These are phyloP conservation scores for Apodemia arnacis DNA, from an alignment of 2,888 invertebrate species.

Conservation along the genomic window DNA sequence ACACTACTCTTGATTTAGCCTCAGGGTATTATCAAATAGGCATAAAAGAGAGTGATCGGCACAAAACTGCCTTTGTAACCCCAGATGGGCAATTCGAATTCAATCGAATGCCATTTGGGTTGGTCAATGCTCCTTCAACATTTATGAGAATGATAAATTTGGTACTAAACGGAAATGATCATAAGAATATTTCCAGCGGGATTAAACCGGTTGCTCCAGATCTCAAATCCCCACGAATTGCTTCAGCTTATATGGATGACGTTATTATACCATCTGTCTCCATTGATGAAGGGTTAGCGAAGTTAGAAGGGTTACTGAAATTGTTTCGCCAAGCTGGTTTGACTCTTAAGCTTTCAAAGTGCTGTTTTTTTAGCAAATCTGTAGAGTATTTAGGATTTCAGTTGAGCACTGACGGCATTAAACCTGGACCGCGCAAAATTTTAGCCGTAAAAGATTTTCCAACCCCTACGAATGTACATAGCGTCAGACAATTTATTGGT, in stretches of 20 bases:
- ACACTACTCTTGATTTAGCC: slow-evolving; percentile 74
- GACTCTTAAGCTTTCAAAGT: background rate
- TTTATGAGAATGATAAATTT: slow-evolving; percentile 54
- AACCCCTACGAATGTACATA: slow-evolving; percentile 14
- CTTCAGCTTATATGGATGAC: background rate
- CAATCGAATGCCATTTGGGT: slow-evolving; percentile 71
- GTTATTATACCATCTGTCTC: background rate
- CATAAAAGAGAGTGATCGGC: slow-evolving; percentile 52
- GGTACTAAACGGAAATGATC: background rate
- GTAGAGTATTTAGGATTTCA: slow-evolving; percentile 18
- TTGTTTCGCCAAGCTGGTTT: background rate
- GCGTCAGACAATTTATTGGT: slow-evolving; percentile 13
- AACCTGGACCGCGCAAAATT: background rate
- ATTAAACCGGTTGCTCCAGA: background rate
- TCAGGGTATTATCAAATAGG: slow-evolving; percentile 68
- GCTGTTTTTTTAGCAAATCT: slow-evolving; percentile 6
- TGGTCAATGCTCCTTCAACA: slow-evolving; percentile 65
- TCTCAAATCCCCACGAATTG: background rate
- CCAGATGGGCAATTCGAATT: slow-evolving; percentile 67
- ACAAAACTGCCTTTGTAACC: slow-evolving; percentile 57
- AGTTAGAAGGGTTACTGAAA: background rate
- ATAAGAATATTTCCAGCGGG: slow-evolving; percentile 34
- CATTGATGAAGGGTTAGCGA: background rate
- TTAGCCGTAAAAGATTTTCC: background rate
- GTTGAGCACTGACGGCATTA: background rate